Percentiles rank a stretch among this genome's conserved stretches.
These are phyloP conservation scores for Xylophagus ater DNA, from an alignment of 2,888 invertebrate genomes.

Conservation along the genomic window DNA sequence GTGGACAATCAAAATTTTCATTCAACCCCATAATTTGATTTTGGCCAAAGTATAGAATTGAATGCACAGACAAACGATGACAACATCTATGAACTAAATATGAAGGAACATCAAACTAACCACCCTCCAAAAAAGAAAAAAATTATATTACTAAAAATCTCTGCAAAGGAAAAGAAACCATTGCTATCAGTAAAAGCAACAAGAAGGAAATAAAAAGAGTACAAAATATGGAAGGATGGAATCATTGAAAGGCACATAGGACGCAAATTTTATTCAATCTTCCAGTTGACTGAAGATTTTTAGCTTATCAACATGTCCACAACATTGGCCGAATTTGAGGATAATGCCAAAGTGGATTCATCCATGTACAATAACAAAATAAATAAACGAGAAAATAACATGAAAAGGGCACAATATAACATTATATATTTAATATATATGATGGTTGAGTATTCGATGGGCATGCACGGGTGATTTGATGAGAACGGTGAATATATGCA, in stretches of 20 bases:
- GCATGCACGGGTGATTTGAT: slow-evolving; percentile 5
- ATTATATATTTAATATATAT: slow-evolving; percentile 2
- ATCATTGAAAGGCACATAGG: too few relatives aligned
- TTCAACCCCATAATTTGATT: slow-evolving; percentile 25
- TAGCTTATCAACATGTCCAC: slow-evolving; percentile 23
- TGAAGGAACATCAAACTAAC: too few relatives aligned
- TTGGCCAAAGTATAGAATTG: slow-evolving; percentile 21
- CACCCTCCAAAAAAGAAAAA: too few relatives aligned
- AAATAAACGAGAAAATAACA: slow-evolving; percentile 19
- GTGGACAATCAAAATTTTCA: slow-evolving; percentile 22
- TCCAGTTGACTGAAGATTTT: slow-evolving; percentile 31
- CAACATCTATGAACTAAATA: too few relatives aligned
- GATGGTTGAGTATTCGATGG: background rate
- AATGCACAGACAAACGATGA: slow-evolving; percentile 14
- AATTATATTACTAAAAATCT: too few relatives aligned
- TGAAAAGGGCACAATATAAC: slow-evolving; percentile 15
- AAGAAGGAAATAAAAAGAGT: too few relatives aligned
- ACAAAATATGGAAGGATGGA: too few relatives aligned
- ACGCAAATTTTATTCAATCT: slow-evolving; percentile 39
- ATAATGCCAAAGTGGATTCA: slow-evolving; percentile 19
- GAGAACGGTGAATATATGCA: background rate
- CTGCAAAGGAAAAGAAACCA: too few relatives aligned
- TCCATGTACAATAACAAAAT: slow-evolving; percentile 19
- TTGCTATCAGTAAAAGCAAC: too few relatives aligned
- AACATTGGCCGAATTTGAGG: slow-evolving; percentile 19